phyloP scores from a whole-genome alignment of 2,888 invertebrate species.

The Xestoiulus laeticollis region DNA sequence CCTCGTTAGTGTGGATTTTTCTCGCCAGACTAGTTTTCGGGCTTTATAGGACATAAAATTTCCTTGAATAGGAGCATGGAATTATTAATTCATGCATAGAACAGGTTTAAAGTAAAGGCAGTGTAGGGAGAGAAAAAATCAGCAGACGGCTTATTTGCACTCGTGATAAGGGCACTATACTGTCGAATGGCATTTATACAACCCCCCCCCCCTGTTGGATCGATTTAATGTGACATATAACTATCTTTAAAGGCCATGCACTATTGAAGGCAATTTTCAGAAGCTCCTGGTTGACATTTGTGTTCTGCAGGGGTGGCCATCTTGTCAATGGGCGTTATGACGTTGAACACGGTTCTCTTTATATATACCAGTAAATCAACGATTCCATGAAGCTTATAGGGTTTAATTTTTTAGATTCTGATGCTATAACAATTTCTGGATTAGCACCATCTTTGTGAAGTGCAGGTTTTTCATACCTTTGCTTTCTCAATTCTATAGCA shows the following conservation, averaged over 20 bases:
- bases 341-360: neutral
- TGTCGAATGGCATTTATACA: neutral
- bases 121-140: neutral
- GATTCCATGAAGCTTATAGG: neutral
- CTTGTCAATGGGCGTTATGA: neutral
- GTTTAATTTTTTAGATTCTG: neutral
- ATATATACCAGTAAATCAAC: neutral
- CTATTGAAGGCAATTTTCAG: conserved; percentile 22
- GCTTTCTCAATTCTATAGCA: too few relatives aligned
- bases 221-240: conserved; percentile 36
- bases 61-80: neutral
- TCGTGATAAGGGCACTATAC: neutral
- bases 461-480: neutral
- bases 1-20: conserved; percentile 35
- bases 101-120: neutral
- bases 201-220: neutral
- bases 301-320: neutral
- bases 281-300: conserved; percentile 32
- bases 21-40: conserved; percentile 17
- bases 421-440: neutral
- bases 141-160: conserved; percentile 39
- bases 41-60: conserved; percentile 11
- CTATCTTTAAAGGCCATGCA: conserved; percentile 4
- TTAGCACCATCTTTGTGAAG: neutral
- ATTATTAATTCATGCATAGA: conserved; percentile 29